These are phyloP conservation scores for Idris sp. DNA, from an alignment of 1,140 invertebrate species.

Conservation along the genomic window DNA sequence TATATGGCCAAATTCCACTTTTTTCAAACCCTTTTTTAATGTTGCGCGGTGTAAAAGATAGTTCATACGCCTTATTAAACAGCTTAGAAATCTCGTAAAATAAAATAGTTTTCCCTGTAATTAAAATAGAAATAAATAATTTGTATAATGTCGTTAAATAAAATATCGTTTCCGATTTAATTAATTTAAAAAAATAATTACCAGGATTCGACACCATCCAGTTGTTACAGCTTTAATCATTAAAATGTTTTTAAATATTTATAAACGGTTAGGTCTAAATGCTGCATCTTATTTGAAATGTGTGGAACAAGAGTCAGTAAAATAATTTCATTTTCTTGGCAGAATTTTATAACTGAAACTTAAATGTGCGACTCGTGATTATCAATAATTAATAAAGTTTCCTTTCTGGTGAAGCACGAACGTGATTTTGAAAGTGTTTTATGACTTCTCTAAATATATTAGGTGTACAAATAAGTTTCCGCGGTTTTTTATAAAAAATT, in stretches of 20 bases:
- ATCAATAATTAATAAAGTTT: conserved; percentile 70
- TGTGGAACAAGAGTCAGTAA: conserved; percentile 74
- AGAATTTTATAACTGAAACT: conserved; percentile 66
- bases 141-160: not conserved
- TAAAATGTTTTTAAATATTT: conserved; percentile 68
- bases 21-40: conserved; percentile 73
- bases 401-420: conserved; percentile 70
- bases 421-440: too few species aligned
- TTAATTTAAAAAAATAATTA: too few species aligned
- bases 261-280: conserved; percentile 63
- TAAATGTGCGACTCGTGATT: too few species aligned
- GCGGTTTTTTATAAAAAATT: too few species aligned
- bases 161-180: not conserved
- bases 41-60: conserved; percentile 68
- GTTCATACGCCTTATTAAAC: conserved; percentile 37
- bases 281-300: conserved; percentile 68
- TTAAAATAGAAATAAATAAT: not conserved
- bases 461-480: too few species aligned
- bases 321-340: conserved; percentile 64
- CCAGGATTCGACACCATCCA: conserved; percentile 68
- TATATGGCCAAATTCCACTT: conserved; percentile 73
- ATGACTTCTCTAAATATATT: too few species aligned
- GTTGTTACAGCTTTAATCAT: too few species aligned
- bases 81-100: conserved; percentile 48
- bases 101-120: conserved; percentile 60